Base-by-base conservation (phyloP, 2,113 vertebrate species). In the Carollia perspicillata region DNA sequence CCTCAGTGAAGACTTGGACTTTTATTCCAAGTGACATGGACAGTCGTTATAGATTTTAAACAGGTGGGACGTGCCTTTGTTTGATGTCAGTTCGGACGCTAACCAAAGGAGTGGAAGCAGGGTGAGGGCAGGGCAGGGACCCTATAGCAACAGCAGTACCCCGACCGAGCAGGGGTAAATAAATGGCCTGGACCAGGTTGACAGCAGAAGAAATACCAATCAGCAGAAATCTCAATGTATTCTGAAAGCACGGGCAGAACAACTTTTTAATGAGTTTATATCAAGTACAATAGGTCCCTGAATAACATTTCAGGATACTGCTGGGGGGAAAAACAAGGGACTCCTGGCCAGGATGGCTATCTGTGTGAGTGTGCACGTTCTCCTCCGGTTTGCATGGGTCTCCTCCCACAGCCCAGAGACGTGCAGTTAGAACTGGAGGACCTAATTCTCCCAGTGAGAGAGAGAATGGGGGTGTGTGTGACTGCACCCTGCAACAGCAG, bases 171-270 rank as follows among this genome's bases (percentile, higher is more conserved):
- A 87, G 40, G 49, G 66, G 2, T 4, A 55, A 75, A 33, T 4
- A 55, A 75, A 33, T 49, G 30, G 77, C 60, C 8, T 80, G 30
- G 14, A 51, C 53, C 65, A 77, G 8, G 84, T 2, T 28, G 35
- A 60, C 1, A 40, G 7, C 8, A 26, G 6, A 0, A 60, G 9
- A 65, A 74, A 66, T 1, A 74, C 17, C 3, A 63, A 2, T 14
- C 11, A 81, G 65, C 30, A 83, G 60, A 35, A 78, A 90, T 51
- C 30, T 71, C 68, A 86, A 65, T 22, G 8, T 35, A 72, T 35
- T 79, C 84, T 74, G n/a, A 74, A 96, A 93, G 55, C 30, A 69
- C 37, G 84, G 18, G 28, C 44, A 78, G 68, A 58, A 75, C 0
- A 49, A 33, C 13, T 77, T 58, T 44, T 35, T 75, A 51, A 66